Conservation (phyloP, 1,140 invertebrate genomes). For the Trichonephila inaurata region DNA sequence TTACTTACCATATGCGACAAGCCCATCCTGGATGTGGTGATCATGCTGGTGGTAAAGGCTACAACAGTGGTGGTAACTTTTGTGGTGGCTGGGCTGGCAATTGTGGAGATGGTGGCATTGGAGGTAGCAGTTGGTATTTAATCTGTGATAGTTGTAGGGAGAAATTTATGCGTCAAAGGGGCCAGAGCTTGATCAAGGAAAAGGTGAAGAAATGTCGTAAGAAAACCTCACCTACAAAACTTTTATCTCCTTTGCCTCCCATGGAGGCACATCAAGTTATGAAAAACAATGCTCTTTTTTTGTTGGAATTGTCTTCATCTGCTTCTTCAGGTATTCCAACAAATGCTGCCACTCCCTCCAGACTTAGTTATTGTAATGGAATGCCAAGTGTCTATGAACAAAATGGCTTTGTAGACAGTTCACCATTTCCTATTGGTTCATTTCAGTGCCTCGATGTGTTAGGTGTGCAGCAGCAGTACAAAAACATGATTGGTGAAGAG, state of each 20-base stretch:
- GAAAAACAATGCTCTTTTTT: constrained; percentile 96
- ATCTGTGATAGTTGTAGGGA: constrained; percentile 94
- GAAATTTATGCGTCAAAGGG: constrained; percentile 86
- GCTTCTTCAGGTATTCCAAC: constrained; percentile 79
- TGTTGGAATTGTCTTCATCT: constrained; percentile 92
- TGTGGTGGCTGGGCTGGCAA: constrained; percentile 93
- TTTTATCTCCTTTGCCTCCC: constrained; percentile 79
- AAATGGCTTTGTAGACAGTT: constrained; percentile 72
- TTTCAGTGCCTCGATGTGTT: constrained; percentile 90
- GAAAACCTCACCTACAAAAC: constrained; percentile 79
- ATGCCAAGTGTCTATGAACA: constrained; percentile 76
- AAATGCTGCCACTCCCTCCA: constrained; percentile 59
- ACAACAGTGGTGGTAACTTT: constrained; percentile 91
- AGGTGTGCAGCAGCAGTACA: constrained; percentile 82
- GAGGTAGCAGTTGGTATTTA: constrained; percentile 93
- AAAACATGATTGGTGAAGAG: constrained; percentile 78
- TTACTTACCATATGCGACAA: constrained; percentile 95
- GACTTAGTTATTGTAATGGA: constrained; percentile 66
- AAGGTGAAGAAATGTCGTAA: constrained; percentile 80
- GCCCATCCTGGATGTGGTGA: constrained; percentile 94
- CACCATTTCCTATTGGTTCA: constrained; percentile 78
- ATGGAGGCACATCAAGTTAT: constrained; percentile 89
- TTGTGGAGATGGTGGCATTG: constrained; percentile 92
- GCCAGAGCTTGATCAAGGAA: constrained; percentile 80
- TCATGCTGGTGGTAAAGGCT: constrained; percentile 92